These are phyloP conservation scores for Clistopyga incitator DNA, from an alignment of 2,888 invertebrate genomes.

Conservation along the genomic window DNA sequence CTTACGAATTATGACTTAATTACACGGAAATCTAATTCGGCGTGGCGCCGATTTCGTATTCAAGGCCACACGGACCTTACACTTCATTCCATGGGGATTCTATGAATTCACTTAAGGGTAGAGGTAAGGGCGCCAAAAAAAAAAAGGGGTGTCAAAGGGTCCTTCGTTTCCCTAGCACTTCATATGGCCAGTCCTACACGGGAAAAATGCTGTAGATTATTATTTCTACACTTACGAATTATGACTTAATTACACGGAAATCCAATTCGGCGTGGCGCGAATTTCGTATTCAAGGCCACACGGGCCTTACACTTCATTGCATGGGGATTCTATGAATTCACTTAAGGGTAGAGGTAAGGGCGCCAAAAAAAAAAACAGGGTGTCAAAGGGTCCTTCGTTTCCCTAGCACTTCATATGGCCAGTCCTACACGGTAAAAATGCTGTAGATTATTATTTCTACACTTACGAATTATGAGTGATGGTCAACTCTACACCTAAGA, in stretches of 20 bases:
- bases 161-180: not conserved
- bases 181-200: too few relatives aligned
- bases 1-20: constrained; percentile 45
- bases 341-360: not conserved
- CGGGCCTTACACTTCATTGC: constrained; percentile 27
- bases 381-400: not conserved
- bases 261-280: constrained; percentile 62
- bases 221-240: too few relatives aligned
- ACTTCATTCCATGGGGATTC: not conserved
- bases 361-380: not conserved
- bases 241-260: constrained; percentile 67
- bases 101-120: not conserved
- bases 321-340: constrained; percentile 6
- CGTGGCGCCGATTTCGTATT: constrained; percentile 65
- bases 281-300: constrained; percentile 69
- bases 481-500: too few relatives aligned
- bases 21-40: constrained; percentile 68
- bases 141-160: not conserved
- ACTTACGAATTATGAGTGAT: too few relatives aligned
- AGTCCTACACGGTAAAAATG: too few relatives aligned
- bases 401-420: not conserved
- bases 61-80: constrained; percentile 61
- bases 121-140: not conserved
- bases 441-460: too few relatives aligned
- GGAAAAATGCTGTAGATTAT: too few relatives aligned